Evolutionary conservation across 2,888 invertebrate genomes (phyloP).

Genomic region (Protonemura montana): DNA sequence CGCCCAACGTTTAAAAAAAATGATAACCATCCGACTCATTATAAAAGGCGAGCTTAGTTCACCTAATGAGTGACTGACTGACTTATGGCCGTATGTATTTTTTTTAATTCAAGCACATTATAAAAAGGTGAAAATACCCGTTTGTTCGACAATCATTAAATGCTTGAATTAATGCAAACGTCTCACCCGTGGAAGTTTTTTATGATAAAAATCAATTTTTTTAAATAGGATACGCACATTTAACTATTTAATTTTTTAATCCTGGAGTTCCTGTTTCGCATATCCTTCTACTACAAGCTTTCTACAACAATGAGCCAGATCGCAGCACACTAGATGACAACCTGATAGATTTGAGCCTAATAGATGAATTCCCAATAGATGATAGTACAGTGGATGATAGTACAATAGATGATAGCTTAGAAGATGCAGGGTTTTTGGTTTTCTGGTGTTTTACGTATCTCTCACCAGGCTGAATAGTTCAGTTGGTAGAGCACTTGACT

Average conservation of each 20-base stretch:
- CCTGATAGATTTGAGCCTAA: too few relatives aligned
- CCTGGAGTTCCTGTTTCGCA: not conserved
- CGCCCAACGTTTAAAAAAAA: constrained; percentile 14
- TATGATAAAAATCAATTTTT: not conserved
- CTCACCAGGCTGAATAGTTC: too few relatives aligned
- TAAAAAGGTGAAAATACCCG: constrained; percentile 40
- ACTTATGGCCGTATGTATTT: constrained; percentile 24
- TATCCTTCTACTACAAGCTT: too few relatives aligned
- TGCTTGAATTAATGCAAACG: constrained; percentile 7
- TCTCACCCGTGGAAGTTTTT: constrained; percentile 34
- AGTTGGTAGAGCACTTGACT: too few relatives aligned
- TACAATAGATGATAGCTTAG: too few relatives aligned
- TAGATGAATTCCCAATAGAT: too few relatives aligned
- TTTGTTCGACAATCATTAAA: constrained; percentile 34
- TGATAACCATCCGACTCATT: constrained; percentile 39
- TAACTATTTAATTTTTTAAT: not conserved
- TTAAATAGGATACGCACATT: not conserved
- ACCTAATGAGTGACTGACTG: constrained; percentile 40
- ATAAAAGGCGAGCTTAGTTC: constrained; percentile 33
- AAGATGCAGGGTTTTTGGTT: too few relatives aligned
- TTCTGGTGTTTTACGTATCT: too few relatives aligned
- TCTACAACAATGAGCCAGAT: too few relatives aligned
- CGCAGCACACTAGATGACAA: too few relatives aligned
- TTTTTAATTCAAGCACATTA: not conserved
- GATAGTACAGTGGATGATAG: too few relatives aligned